Evolutionary conservation across 2,113 vertebrate genomes (phyloP), one percentile per base, ranked within the genome.

Genomic region (Cololabis saira): DNA sequence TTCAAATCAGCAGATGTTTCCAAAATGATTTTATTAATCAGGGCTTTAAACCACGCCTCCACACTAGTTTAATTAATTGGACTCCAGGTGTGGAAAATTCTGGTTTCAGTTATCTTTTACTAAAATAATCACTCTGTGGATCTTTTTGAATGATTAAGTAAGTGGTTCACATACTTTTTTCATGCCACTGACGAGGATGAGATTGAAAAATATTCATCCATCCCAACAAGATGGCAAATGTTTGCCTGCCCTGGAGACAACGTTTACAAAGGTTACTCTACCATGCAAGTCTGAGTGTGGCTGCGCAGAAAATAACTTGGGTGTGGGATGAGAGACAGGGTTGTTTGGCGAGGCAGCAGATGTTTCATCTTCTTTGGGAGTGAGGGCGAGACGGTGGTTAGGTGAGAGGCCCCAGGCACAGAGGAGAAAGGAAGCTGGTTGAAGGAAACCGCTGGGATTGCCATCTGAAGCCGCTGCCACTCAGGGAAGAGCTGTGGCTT

Each of bases 311-410:
- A 89, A 91, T 86, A 87, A 67, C 71, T 7, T 16, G 57, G 40
- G 27, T 84, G 76, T 76, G 81, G 83, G 37, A 68, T 65, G 53
- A 75, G 66, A 64, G 53, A 71, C 66, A 68, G 82, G 85, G 81
- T 75, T 55, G 61, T 59, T 62, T 69, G 70, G 81, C 72, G 37
- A 50, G 44, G 41, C 66, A 56, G 67, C 67, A n/a, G 71, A 43
- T 67, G 71, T 88, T 85, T 86, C 76, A 86, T 85, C 70, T 73
- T 68, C 44, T 41, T 67, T 79, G 66, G 61, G 59, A 76, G 43
- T 71, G 47, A 65, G 67, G 71, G 61, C 54, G 58, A 72, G 74
- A 58, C 16, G 64, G 82, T 62, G 89, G 87, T 89, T 67, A 78
- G 69, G 80, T 87, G 80, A 89, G 87, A 80, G 83, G 80, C 77